Evolutionary conservation across 2,888 invertebrate species (phyloP).

Genomic region (Pammene aurita): DNA sequence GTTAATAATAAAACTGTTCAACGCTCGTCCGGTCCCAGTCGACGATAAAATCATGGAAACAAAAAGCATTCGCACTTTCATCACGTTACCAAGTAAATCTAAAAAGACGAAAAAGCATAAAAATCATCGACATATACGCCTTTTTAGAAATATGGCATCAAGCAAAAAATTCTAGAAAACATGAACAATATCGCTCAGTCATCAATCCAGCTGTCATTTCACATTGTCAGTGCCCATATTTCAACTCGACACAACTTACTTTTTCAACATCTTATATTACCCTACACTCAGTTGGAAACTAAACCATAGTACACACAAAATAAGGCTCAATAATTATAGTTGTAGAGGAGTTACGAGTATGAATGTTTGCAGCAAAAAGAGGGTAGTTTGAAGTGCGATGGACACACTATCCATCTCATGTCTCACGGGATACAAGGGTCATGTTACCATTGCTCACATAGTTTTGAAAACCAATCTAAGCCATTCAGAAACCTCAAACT

Average conservation of each 20-base stretch:
- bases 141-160: neutral
- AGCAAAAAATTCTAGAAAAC: conserved; percentile 21
- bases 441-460: neutral
- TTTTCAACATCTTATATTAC: neutral
- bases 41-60: conserved; percentile 4
- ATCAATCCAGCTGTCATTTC: conserved; percentile 38
- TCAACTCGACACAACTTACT: conserved; percentile 10
- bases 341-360: neutral
- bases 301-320: neutral
- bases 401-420: conserved; percentile 30
- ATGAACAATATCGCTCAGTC: conserved; percentile 19
- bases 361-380: conserved; percentile 10
- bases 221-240: conserved; percentile 26
- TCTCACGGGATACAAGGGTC: conserved; percentile 1
- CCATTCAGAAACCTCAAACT: neutral
- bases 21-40: neutral
- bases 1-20: neutral
- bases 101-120: neutral
- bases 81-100: neutral
- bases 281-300: neutral
- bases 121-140: neutral
- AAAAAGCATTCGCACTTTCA: neutral
- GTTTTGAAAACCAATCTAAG: neutral
- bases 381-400: conserved; percentile 8
- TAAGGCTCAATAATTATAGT: neutral